Evolutionary conservation across 2,888 invertebrate species (phyloP).

Genomic region (Erebia aethiops): DNA sequence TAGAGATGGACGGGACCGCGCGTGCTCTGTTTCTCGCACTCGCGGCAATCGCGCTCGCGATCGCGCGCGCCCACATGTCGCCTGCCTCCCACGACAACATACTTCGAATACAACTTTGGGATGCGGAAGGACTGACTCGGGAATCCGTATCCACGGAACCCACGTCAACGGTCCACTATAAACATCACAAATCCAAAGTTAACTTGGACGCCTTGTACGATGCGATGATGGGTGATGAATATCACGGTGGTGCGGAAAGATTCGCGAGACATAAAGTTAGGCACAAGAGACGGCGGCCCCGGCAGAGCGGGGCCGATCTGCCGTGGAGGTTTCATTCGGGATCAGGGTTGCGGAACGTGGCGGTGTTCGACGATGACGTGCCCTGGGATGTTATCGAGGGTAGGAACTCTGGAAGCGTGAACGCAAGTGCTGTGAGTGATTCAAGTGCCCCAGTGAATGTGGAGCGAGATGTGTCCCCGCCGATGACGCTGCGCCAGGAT

Average conservation of each 20-base stretch:
- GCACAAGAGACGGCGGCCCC: conserved; percentile 75
- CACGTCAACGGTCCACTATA: conserved; percentile 46
- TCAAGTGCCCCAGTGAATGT: conserved; percentile 64
- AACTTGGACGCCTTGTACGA: conserved; percentile 69
- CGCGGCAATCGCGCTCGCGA: conserved; percentile 66
- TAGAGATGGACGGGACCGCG: conserved; percentile 68
- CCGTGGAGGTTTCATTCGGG: conserved; percentile 83
- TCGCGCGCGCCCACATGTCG: conserved; percentile 65
- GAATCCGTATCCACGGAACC: conserved; percentile 56
- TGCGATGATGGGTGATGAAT: conserved; percentile 73
- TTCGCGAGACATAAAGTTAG: conserved; percentile 74
- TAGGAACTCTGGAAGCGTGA: conserved; percentile 55
- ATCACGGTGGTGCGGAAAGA: conserved; percentile 62
- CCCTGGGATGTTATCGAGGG: conserved; percentile 79
- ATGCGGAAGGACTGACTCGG: conserved; percentile 73
- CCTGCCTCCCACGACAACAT: conserved; percentile 76
- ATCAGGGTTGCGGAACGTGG: conserved; percentile 76
- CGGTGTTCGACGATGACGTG: conserved; percentile 79
- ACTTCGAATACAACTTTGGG: conserved; percentile 76
- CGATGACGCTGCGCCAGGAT: conserved; percentile 73
- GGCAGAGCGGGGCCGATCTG: conserved; percentile 65
- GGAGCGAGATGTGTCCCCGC: conserved; percentile 68
- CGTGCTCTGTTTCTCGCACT: conserved; percentile 64
- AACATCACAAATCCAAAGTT: conserved; percentile 61
- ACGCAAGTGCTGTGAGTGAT: conserved; percentile 77